Conservation (phyloP, 2,113 vertebrate genomes). For the Balaeniceps rex region DNA sequence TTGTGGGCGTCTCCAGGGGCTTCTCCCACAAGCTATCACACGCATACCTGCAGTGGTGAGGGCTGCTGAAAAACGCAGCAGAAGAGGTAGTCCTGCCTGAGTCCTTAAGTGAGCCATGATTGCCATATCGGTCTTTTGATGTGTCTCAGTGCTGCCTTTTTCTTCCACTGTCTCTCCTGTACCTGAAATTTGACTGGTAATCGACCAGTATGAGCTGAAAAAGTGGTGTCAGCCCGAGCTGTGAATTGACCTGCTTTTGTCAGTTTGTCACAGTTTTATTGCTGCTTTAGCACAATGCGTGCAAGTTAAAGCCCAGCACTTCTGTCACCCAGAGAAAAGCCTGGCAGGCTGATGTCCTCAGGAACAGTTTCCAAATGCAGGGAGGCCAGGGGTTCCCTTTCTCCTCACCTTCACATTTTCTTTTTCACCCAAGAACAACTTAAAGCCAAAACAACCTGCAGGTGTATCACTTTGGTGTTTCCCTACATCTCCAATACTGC, state of each 20-base stretch:
- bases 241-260: slow-evolving; percentile 57
- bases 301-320: neutral
- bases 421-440: neutral
- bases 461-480: neutral
- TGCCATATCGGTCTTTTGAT: neutral
- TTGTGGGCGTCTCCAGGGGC: neutral
- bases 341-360: neutral
- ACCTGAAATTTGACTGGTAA: slow-evolving; percentile 37
- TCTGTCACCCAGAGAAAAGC: neutral
- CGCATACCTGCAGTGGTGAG: fast-evolving
- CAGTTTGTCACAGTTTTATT: slow-evolving; percentile 41
- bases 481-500: neutral
- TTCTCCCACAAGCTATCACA: neutral
- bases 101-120: fast-evolving
- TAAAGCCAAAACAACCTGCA: neutral
- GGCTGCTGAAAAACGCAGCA: neutral
- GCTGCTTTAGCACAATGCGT: neutral
- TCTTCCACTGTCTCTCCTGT: neutral
- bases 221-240: slow-evolving; percentile 33
- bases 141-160: neutral
- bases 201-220: slow-evolving; percentile 18
- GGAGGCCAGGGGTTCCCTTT: neutral
- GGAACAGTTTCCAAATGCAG: neutral
- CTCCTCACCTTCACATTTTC: neutral
- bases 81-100: neutral